Base-by-base conservation (phyloP, 1,140 invertebrate genomes). In the Pseudobourletiella spinata region DNA sequence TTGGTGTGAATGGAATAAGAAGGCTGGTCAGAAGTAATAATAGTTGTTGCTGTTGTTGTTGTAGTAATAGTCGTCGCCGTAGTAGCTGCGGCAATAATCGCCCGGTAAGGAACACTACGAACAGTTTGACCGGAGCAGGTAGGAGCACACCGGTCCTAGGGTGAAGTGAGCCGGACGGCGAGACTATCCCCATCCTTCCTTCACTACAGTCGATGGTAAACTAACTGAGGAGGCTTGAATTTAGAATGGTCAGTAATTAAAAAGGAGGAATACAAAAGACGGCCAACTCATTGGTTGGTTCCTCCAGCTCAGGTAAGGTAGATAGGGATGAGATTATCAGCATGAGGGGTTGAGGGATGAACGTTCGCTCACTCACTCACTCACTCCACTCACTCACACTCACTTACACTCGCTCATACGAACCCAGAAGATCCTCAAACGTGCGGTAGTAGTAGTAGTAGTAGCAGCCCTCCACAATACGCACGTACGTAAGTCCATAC, bases 191-290 rank as follows among this genome's bases (percentile, higher is more conserved):
- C 32, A 39, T 39, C 8, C 32, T 39, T n/a, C 8, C 32, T 8
- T 39, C n/a, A 39, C 32, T 8, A 39, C 8, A n/a, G 32, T 39
- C 32, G 32, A 39, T 39, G 32, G 32, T 11, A 39, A 39, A 39
- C 32, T 39, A 39, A 39, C 32, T 39, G 32, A 39, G 32, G 32
- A 39, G 32, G 32, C 32, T 39, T 32, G 54, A 44, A 63, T 63
- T 46, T 57, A 67, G 59, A 67, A 58, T 64, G 62, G 62, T 67
- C 62, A 67, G 66, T 67, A 67, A 67, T 67, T 67, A 67, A 67
- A 67, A 67, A 67, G 66, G 66, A 59, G 63, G 63, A 64, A 64
- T 64, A 55, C 55, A 63, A 63, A 58, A 55, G 62, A 67, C 63
- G 60, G 58, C 48, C 46, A 60, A 50, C 65, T 63, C 65, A 67